Conservation (phyloP, 2,888 invertebrate genomes). For the Chorisops tibialis region DNA sequence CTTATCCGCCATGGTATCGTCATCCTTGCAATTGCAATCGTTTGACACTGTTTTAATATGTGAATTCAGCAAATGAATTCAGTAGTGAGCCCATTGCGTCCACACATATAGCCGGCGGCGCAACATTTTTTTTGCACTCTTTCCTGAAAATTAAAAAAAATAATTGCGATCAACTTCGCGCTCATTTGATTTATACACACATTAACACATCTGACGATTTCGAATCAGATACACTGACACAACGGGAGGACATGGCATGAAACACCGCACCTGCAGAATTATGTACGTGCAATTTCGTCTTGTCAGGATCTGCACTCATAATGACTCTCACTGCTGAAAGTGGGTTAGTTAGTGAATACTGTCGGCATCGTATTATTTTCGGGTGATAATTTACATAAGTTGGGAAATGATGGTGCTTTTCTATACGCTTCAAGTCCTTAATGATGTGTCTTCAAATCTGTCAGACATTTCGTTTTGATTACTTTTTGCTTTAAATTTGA, state of each 20-base stretch:
- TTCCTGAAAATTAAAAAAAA: conserved; percentile 2
- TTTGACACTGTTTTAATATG: not conserved
- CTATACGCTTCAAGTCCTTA: too few relatives aligned
- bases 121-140: not conserved
- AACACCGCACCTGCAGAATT: not conserved
- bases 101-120: not conserved
- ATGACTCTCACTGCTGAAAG: not conserved
- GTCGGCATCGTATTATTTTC: conserved; percentile 7
- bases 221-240: not conserved
- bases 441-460: too few relatives aligned
- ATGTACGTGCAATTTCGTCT: not conserved
- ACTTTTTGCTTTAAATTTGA: too few relatives aligned
- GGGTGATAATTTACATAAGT: conserved; percentile 5
- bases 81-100: not conserved
- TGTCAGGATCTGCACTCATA: not conserved
- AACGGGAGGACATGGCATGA: not conserved
- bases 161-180: not conserved
- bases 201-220: not conserved
- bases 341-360: conserved; percentile 7
- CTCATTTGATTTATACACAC: not conserved
- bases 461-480: too few relatives aligned
- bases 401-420: not conserved
- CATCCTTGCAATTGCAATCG: not conserved
- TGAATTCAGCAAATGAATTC: not conserved
- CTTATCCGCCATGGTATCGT: not conserved